Conservation (phyloP, 2,888 invertebrate genomes). For the Volucella inflata region DNA sequence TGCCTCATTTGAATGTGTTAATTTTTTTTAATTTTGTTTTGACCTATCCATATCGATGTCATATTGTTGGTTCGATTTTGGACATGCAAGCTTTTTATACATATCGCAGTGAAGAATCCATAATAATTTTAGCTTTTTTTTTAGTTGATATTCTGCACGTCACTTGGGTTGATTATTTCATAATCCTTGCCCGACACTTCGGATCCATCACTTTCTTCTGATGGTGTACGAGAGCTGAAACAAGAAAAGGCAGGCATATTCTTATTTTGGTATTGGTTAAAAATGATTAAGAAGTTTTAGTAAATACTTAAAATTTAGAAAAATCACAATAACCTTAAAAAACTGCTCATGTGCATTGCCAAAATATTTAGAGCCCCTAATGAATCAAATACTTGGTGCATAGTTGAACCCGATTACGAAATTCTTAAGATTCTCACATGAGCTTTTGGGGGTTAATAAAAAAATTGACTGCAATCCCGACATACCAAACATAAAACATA, state of each 20-base stretch:
- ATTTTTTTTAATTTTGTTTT: constrained; percentile 33
- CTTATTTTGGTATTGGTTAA: background rate
- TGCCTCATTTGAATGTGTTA: constrained; percentile 61
- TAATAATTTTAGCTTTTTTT: constrained; percentile 26
- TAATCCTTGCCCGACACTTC: constrained; percentile 93
- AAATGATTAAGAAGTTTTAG: too few species aligned
- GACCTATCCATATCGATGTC: constrained; percentile 18
- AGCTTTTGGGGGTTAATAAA: too few species aligned
- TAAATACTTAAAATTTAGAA: background rate
- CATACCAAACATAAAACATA: too few species aligned
- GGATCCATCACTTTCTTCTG: constrained; percentile 89
- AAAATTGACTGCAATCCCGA: too few species aligned
- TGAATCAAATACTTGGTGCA: too few species aligned
- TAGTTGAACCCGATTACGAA: too few species aligned
- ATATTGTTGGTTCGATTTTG: constrained; percentile 28
- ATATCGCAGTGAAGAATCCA: constrained; percentile 59
- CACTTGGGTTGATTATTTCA: constrained; percentile 92
- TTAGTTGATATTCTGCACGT: constrained; percentile 85
- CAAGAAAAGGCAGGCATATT: background rate
- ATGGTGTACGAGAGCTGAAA: constrained; percentile 83
- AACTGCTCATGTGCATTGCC: too few species aligned
- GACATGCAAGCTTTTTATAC: constrained; percentile 53
- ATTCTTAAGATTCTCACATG: too few species aligned
- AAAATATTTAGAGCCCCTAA: too few species aligned
- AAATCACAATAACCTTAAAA: too few species aligned